Evolutionary conservation across 92 coral and sea anemone species (phyloP).

Genomic region (Micromussa lordhowensis): DNA sequence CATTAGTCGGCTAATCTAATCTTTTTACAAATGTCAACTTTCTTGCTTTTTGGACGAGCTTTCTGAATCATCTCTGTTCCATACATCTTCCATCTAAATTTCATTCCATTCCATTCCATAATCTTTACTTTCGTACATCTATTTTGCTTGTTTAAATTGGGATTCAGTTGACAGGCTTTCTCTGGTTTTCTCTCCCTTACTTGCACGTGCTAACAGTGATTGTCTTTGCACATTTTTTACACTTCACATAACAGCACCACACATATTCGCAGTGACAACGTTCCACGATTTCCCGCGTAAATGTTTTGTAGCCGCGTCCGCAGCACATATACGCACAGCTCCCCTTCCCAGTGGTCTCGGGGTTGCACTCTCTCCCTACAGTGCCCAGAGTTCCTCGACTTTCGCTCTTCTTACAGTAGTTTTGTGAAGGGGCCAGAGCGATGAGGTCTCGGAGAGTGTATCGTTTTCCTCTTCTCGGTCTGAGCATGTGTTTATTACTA

Average conservation of each 20-base stretch:
- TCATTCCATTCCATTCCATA: background rate
- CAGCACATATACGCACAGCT: slow-evolving; percentile 89
- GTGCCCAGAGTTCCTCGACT: slow-evolving; percentile 76
- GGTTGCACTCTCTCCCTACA: slow-evolving; percentile 72
- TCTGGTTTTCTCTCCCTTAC: background rate
- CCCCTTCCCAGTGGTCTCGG: slow-evolving; percentile 67
- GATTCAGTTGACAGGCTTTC: background rate
- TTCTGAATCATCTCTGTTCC: background rate
- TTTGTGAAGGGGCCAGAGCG: slow-evolving; percentile 67
- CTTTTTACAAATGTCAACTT: background rate
- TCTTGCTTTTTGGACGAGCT: background rate
- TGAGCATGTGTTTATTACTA: slow-evolving; percentile 33
- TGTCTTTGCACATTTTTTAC: slow-evolving; percentile 55
- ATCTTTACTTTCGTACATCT: background rate
- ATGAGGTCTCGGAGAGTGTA: slow-evolving; percentile 62
- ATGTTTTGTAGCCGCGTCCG: slow-evolving; percentile 70
- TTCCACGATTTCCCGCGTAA: slow-evolving; percentile 36
- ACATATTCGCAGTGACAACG: slow-evolving; percentile 67
- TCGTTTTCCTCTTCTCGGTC: slow-evolving; percentile 34
- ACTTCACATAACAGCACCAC: slow-evolving; percentile 83
- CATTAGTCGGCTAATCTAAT: background rate
- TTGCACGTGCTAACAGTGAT: slow-evolving; percentile 66
- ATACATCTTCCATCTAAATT: background rate
- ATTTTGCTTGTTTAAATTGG: background rate
- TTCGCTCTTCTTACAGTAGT: slow-evolving; percentile 61